Percentiles rank a stretch among this genome's conserved stretches.
Evolutionary conservation across 2,888 invertebrate genomes (phyloP).

Genomic region (Tipula vernalis): DNA sequence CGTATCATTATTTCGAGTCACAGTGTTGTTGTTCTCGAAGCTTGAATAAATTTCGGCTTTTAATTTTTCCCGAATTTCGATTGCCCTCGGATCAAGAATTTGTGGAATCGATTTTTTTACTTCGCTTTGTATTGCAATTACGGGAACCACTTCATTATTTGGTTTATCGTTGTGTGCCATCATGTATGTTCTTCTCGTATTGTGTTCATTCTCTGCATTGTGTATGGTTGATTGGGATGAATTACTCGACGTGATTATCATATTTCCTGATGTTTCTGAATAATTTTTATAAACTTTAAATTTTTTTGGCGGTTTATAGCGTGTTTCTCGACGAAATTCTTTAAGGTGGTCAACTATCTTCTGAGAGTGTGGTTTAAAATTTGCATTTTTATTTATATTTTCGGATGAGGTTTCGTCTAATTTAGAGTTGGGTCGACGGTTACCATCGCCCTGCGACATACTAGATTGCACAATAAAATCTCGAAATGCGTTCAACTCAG

Average conservation of each 20-base stretch:
- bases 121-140: neutral
- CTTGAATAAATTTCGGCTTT: neutral
- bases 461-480: neutral
- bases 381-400: neutral
- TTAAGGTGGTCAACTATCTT: constrained; percentile 14
- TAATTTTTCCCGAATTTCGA: constrained; percentile 6
- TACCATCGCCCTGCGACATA: neutral
- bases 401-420: neutral
- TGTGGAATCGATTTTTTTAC: neutral
- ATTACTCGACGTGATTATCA: neutral
- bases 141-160: too few species aligned
- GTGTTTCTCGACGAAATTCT: constrained; percentile 15
- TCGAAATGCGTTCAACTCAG: neutral
- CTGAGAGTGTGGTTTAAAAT: constrained; percentile 4
- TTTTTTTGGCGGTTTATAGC: constrained; percentile 11
- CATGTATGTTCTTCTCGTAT: neutral
- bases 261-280: neutral
- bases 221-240: neutral
- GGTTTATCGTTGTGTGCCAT: neutral
- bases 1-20: neutral
- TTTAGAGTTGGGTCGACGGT: neutral
- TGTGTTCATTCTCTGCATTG: neutral
- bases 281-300: constrained; percentile 11
- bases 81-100: neutral
- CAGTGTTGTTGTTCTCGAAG: neutral